These are phyloP conservation scores for Pseudobourletiella spinata DNA, from an alignment of 1,140 invertebrate species.

Conservation along the genomic window DNA sequence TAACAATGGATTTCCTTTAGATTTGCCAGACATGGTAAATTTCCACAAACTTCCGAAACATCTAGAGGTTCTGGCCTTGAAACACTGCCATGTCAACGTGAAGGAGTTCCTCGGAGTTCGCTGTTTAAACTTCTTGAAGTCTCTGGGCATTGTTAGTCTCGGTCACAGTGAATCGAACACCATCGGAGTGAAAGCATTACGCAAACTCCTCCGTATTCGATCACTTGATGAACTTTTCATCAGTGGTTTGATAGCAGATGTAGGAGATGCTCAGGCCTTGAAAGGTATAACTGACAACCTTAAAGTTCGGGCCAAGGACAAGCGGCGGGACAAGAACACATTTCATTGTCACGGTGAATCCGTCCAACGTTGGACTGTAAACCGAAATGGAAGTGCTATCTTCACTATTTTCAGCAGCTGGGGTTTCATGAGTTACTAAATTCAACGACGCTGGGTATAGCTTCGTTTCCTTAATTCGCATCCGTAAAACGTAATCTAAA, in stretches of 20 bases:
- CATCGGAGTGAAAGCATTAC: background rate
- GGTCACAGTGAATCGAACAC: background rate
- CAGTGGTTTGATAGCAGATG: background rate
- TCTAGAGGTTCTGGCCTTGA: constrained; percentile 7
- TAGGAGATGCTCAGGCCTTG: background rate
- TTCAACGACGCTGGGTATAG: no score
- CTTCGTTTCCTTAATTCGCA: no score
- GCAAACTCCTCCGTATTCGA: constrained; percentile 4
- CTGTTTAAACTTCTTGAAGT: background rate
- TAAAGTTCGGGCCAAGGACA: background rate
- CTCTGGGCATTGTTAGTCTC: constrained; percentile 9
- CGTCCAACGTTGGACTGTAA: background rate
- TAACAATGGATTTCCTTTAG: background rate
- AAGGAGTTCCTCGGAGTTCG: background rate
- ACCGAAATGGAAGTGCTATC: background rate
- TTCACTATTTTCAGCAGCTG: background rate
- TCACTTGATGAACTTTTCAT: constrained; percentile 14
- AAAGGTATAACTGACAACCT: background rate
- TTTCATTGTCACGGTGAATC: background rate
- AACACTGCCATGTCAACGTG: constrained; percentile 7
- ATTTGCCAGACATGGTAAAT: constrained; percentile 1
- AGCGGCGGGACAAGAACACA: background rate
- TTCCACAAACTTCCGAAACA: constrained; percentile 12
- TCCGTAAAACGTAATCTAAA: no score
- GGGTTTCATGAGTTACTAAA: background rate